Percentiles rank a stretch among this genome's conserved stretches.
Evolutionary conservation across 2,113 vertebrate genomes (phyloP).

Genomic region (Phyllostomus discolor): DNA sequence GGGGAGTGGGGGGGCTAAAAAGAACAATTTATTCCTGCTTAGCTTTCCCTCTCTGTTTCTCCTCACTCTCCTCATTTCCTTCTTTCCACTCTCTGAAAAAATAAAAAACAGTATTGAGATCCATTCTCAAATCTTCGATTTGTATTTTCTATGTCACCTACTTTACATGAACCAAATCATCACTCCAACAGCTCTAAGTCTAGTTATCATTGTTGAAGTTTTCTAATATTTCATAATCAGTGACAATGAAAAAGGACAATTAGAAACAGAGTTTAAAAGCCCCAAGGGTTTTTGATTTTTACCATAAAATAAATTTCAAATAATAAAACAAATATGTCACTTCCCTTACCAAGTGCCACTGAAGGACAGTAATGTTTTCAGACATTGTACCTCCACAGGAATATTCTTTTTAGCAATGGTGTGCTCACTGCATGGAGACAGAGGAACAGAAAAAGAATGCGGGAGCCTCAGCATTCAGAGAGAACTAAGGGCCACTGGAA

Average conservation of each 20-base stretch:
- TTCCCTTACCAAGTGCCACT: not conserved
- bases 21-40: not conserved
- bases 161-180: constrained; percentile 33
- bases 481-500: not conserved
- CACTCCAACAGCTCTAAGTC: not conserved
- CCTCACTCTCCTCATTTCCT: not conserved
- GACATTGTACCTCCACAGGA: not conserved
- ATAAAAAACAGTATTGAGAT: not conserved
- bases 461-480: not conserved
- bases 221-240: not conserved
- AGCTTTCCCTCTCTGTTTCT: not conserved
- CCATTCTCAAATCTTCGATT: not conserved
- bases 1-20: not conserved
- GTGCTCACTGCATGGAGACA: not conserved
- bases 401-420: not conserved
- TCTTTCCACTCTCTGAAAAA: not conserved
- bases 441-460: not conserved
- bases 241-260: not conserved
- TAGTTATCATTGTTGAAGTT: constrained; percentile 22
- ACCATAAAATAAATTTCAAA: not conserved
- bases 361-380: not conserved
- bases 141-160: not conserved
- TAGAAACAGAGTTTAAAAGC: constrained; percentile 48
- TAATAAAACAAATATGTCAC: not conserved
- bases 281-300: not conserved